These are phyloP conservation scores for Cantharis lateralis DNA, from an alignment of 2,888 invertebrate genomes.

Conservation along the genomic window DNA sequence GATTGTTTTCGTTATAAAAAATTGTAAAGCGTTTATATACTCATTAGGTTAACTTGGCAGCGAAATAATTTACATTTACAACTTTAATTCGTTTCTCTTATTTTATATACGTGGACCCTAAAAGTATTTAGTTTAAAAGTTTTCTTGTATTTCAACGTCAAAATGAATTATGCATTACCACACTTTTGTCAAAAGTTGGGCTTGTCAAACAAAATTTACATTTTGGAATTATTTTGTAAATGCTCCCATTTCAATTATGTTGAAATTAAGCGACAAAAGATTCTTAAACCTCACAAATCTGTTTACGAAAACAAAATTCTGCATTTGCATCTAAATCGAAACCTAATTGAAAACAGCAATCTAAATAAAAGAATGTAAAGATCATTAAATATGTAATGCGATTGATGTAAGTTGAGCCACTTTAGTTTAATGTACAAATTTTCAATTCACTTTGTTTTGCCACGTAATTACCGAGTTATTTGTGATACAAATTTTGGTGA, in stretches of 20 bases:
- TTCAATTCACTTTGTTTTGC: not conserved
- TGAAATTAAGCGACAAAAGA: slow-evolving; percentile 7
- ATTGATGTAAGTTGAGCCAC: not conserved
- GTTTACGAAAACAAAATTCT: not conserved
- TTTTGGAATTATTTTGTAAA: slow-evolving; percentile 4
- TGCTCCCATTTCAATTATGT: slow-evolving; percentile 7
- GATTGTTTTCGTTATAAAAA: not conserved
- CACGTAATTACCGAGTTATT: not conserved
- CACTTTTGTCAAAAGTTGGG: slow-evolving; percentile 3
- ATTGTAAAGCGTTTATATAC: not conserved
- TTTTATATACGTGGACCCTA: not conserved
- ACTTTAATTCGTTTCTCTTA: not conserved
- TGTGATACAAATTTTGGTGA: not conserved
- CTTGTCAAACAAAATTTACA: slow-evolving; percentile 3
- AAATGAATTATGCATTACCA: slow-evolving; percentile 5
- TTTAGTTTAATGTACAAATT: not conserved
- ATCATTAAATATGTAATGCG: slow-evolving; percentile 2
- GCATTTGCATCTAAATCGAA: slow-evolving; percentile 14
- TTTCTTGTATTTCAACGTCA: slow-evolving; percentile 3
- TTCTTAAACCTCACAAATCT: slow-evolving; percentile 6
- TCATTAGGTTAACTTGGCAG: not conserved
- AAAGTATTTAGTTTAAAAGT: slow-evolving; percentile 2
- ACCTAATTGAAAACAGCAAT: slow-evolving; percentile 7
- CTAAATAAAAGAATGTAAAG: slow-evolving; percentile 3
- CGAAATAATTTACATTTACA: not conserved